Base-by-base conservation (phyloP, 2,888 invertebrate species). In the Microplitis deprimator region DNA sequence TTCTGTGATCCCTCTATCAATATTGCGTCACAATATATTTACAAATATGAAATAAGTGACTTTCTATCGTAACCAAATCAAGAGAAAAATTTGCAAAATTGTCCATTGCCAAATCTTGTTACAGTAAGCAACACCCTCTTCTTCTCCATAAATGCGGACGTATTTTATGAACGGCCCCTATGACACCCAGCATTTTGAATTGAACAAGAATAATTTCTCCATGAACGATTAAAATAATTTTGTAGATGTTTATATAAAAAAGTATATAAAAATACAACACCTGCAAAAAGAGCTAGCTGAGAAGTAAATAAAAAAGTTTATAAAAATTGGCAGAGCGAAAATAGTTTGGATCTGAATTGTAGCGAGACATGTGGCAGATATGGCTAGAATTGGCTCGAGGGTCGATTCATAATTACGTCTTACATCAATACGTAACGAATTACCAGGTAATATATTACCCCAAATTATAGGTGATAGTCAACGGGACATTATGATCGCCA, bases 361-460 rank as follows among this genome's bases (percentile, higher is more conserved):
- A 74, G 79, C 79, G 78, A 75, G 84, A 86, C 86, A 87, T 87
- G 86, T 86, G 87, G 87, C 81, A 78, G 79, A 87, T 84, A 85
- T 80, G 82, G 80, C 81, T 78, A 64, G 64, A 50, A 72, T 78
- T 69, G 79, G 77, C 68, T 64, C 65, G 77, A 74, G 76, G 77
- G 70, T 76, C 65, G 64, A 68, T 80, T 87, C 83, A 84, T 88
- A 89, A 89, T 88, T 88, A 85, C 86, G 85, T 85, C 87, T 87
- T 87, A 85, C 85, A 84, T 85, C 86, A 84, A 86, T 86, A 87
- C 86, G 84, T 85, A 85, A 86, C 85, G 87, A 88, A 89, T 88
- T 87, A 87, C 85, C 84, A 84, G 87, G 86, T 89, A 88, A 89
- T 89, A 89, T 89, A 89, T 89, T 88, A 88, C 88, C 87, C 84